Evolutionary conservation across 1,140 invertebrate genomes (phyloP).

Genomic region (Monochamus saltuarius): DNA sequence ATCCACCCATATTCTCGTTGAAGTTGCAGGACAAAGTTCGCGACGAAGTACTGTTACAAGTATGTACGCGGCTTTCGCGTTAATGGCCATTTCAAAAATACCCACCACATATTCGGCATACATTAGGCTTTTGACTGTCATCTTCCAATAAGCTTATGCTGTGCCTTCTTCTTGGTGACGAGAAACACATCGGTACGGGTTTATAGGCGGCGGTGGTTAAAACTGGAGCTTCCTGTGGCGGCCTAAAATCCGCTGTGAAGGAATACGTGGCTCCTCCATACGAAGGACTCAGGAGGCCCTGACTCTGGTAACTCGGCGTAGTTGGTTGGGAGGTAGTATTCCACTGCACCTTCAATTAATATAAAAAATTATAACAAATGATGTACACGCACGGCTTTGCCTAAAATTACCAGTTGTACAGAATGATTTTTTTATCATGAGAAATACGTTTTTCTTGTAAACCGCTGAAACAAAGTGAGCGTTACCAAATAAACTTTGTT

Average conservation of each 20-base stretch:
- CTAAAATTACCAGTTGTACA: too few species aligned
- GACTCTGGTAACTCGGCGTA: slow-evolving; percentile 53
- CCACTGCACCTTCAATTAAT: slow-evolving; percentile 63
- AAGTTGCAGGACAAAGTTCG: too few species aligned
- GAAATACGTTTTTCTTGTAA: too few species aligned
- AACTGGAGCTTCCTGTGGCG: slow-evolving; percentile 51
- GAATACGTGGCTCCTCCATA: slow-evolving; percentile 71
- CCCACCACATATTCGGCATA: slow-evolving; percentile 89
- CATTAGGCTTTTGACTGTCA: slow-evolving; percentile 73
- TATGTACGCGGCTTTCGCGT: too few species aligned
- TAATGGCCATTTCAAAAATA: too few species aligned
- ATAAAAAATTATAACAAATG: background rate
- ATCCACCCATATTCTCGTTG: too few species aligned
- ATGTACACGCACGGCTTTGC: too few species aligned
- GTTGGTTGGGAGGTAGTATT: slow-evolving; percentile 57
- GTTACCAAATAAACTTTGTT: too few species aligned
- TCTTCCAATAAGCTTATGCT: slow-evolving; percentile 54
- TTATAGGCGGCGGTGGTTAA: slow-evolving; percentile 43
- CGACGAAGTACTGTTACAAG: too few species aligned
- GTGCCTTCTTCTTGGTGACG: slow-evolving; percentile 40
- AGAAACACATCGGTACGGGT: slow-evolving; percentile 43
- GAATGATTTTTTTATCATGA: too few species aligned
- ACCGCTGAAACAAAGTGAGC: too few species aligned
- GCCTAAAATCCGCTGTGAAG: slow-evolving; percentile 75
- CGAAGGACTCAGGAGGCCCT: slow-evolving; percentile 61